A percentile compares a stretch with the other conserved stretches of the same genome.
Evolutionary conservation across 2,888 invertebrate genomes (phyloP).

Genomic region (Ophion slaviceki): DNA sequence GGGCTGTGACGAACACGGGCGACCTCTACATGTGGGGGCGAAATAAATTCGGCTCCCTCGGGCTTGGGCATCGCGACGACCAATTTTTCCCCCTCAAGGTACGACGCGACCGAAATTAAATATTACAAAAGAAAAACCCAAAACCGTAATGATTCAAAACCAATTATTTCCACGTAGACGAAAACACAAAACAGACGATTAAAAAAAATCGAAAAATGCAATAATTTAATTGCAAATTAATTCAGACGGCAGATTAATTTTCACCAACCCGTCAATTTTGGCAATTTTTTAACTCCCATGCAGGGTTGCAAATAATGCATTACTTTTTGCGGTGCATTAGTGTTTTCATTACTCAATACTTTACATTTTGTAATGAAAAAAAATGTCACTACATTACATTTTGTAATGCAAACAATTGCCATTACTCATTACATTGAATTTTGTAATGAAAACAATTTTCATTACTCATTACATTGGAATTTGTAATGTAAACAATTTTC

Average conservation of each 20-base stretch:
- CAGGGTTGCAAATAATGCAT: too few relatives aligned
- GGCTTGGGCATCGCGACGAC: slow-evolving; percentile 91
- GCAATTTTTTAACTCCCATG: not conserved
- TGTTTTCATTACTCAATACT: too few relatives aligned
- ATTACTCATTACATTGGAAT: too few relatives aligned
- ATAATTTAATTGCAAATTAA: not conserved
- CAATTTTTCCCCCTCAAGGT: slow-evolving; percentile 95
- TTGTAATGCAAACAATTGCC: too few relatives aligned
- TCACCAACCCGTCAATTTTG: not conserved
- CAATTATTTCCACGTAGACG: not conserved
- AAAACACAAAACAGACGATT: not conserved
- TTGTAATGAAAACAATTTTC: too few relatives aligned
- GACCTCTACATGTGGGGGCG: slow-evolving; percentile 97
- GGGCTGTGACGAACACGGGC: slow-evolving; percentile 92
- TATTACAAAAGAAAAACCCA: not conserved
- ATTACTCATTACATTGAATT: too few relatives aligned
- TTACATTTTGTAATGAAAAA: too few relatives aligned
- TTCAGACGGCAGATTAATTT: not conserved
- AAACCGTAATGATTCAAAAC: not conserved
- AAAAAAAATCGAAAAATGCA: not conserved
- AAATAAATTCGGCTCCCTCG: slow-evolving; percentile 93
- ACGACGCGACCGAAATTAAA: slow-evolving; percentile 62
- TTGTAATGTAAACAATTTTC: too few relatives aligned
- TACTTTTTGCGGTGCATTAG: too few relatives aligned
- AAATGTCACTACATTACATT: too few relatives aligned